Evolutionary conservation across 2,113 vertebrate species (phyloP).

Genomic region (Apodemus speciosus): DNA sequence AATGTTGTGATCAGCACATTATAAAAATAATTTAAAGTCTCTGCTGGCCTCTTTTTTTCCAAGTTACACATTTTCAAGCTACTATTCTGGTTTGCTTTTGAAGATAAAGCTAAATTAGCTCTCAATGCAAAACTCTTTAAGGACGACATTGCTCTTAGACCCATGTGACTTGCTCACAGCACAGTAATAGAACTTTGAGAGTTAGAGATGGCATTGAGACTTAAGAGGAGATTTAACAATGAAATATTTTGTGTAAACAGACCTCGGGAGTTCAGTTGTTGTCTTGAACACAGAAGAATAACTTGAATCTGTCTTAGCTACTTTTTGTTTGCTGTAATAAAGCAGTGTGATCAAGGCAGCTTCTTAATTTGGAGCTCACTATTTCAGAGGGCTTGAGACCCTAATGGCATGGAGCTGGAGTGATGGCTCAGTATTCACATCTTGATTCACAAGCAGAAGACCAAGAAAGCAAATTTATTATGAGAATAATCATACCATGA

Average conservation of each 20-base stretch:
- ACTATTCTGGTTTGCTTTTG: constrained; percentile 25
- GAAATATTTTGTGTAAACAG: neutral
- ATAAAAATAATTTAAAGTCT: neutral
- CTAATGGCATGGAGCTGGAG: neutral
- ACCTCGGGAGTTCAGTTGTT: neutral
- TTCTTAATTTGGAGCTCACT: neutral
- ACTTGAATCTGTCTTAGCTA: neutral
- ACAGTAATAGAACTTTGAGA: neutral
- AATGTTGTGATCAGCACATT: constrained; percentile 56
- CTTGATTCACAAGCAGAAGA: neutral
- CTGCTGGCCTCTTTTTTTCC: neutral
- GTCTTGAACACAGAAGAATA: neutral
- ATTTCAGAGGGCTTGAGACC: too few relatives aligned
- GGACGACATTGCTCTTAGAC: neutral
- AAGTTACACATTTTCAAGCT: constrained; percentile 47
- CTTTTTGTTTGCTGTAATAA: neutral
- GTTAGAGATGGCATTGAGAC: neutral
- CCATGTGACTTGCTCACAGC: neutral
- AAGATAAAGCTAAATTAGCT: constrained; percentile 35
- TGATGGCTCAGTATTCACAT: too few relatives aligned
- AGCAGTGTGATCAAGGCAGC: neutral
- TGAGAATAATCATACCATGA: too few relatives aligned
- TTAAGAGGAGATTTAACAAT: neutral
- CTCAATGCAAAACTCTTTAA: constrained; percentile 1
- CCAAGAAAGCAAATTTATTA: neutral